Base-by-base conservation (phyloP, 2,888 invertebrate genomes). In the Phorcus lineatus region DNA sequence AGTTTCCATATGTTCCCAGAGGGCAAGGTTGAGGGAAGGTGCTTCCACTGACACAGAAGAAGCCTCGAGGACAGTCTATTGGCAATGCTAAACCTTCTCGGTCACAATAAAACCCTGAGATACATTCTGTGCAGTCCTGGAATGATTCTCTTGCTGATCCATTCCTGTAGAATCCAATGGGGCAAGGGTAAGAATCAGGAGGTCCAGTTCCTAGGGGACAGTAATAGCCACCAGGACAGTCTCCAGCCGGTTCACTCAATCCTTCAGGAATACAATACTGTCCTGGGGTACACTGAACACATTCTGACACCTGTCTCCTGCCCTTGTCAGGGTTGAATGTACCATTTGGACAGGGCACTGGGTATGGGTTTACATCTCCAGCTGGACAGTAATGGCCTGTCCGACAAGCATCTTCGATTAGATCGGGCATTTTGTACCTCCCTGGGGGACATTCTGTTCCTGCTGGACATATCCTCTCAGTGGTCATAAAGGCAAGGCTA, bases 161-260 rank as follows among this genome's bases (percentile, higher is more conserved):
- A 57, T 91, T 91, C 57, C 92, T 83, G 86, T 92, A 92, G 84
- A 91, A 92, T 17, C 92, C 92, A 75, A 92, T 88, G 2, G 91
- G 91, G 82, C 92, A 92, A 0, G 92, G 92, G 84, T 80, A 91
- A 4, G 86, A 83, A 57, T 87, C 62, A 3, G 88, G 80, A 22
- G 83, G 84, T 2, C 86, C 91, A 6, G 92, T 92, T 17, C 92
- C 92, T 7, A 86, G 78, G 0, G 92, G 92, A 80, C 92, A 92
- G 84, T 91, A 92, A 80, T 92, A 90, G 13, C 92, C 92, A 16
- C 91, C 92, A 13, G 92, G 92, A 77, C 92, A 92, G 16, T 87
- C 85, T 3, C 89, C 91, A 11, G 90, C 90, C 0, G 91, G 88
- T 0, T 80, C 76, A 4, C 79, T 82, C 28, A 92, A 83, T 1